Percentiles rank a stretch among this genome's conserved stretches.
Conservation (phyloP, 2,888 invertebrate species). For the Machimus atricapillus region DNA sequence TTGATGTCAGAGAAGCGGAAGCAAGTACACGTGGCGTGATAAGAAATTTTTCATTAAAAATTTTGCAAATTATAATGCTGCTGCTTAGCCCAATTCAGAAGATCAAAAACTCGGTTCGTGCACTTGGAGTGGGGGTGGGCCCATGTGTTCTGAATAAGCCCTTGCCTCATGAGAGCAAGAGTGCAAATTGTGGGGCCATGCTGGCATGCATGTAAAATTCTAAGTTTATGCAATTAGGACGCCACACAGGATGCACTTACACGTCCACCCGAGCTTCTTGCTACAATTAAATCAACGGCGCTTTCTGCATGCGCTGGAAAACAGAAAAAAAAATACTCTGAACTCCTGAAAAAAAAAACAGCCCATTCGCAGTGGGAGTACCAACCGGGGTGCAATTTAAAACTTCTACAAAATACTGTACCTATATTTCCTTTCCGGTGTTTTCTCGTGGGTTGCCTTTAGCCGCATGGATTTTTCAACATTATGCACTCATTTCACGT, state of each 20-base stretch:
- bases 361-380: background rate
- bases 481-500: background rate
- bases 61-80: background rate
- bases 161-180: background rate
- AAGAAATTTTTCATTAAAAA: background rate
- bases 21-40: background rate
- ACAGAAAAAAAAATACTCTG: background rate
- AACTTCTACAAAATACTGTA: background rate
- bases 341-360: background rate
- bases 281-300: slow-evolving; percentile 10
- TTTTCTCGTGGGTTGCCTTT: background rate
- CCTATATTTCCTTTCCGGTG: background rate
- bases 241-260: slow-evolving; percentile 4
- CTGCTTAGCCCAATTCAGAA: background rate
- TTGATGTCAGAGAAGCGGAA: background rate
- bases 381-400: background rate
- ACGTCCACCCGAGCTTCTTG: slow-evolving; percentile 7
- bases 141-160: background rate
- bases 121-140: background rate
- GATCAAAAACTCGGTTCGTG: background rate
- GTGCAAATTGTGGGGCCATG: background rate
- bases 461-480: slow-evolving; percentile 1
- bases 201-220: background rate
- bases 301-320: background rate
- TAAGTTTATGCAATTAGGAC: slow-evolving; percentile 30